Base-by-base conservation (phyloP, 2,797 vertebrate species). In the Acestrorhynchus altus region DNA sequence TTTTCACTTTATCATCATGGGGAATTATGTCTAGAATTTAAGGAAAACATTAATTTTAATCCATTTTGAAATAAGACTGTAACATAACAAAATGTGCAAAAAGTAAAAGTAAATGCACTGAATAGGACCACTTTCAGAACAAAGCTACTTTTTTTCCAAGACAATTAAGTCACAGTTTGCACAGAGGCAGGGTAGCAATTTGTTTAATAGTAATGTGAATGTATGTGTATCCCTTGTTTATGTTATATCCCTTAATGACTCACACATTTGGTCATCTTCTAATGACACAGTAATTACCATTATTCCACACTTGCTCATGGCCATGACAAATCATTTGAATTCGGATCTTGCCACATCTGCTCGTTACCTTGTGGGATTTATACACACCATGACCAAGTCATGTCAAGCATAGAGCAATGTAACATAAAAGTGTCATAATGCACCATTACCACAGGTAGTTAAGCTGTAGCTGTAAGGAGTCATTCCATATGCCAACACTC, bases 201-300 rank as follows among this genome's bases (percentile, higher is more conserved):
- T 66, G 8, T 20, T 39, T 20, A 40, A 18, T 63, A 13, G 28
- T 28, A 20, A 26, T 31, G 65, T 68, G 24, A 51, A 68, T 31
- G 22, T 35, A 22, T 22, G 16, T 51, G 16, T 68, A 28, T 67
- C 64, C 64, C 22, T 28, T 46, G 64, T 12, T 24, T 12, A 66
- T 66, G 46, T 66, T 20, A 13, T 18, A 31, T 67, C 22, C 13
- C 46, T 68, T 51, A 26, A 51, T 68, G 65, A 68, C 65, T 51
- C 22, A 66, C 44, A 44, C 16, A 22, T 68, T 68, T 68, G 46
- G 65, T 68, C 46, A 47, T 51, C 42, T 51, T 13, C 42, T 68
- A 68, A 68, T 68, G 65, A 16, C 31, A 49, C 44, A 18, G 9
- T 49, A 68, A 68, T 68, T 68, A 68, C 24, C 16, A 35, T 51